Base-by-base conservation (phyloP, 92 coral and sea anemone genomes). In the Epizoanthus rinbou region DNA sequence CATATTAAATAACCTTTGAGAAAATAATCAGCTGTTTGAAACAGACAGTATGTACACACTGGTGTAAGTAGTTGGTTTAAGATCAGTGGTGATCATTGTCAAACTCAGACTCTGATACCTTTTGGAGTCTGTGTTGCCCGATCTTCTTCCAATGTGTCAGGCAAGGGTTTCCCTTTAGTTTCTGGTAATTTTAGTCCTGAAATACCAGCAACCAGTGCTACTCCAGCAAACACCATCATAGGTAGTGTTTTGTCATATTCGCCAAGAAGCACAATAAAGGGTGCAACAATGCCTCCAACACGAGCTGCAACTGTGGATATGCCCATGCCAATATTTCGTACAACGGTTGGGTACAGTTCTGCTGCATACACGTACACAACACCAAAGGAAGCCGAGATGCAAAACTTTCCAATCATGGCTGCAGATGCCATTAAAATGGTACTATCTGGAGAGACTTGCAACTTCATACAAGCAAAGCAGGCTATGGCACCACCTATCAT, bases 271-370 rank as follows among this genome's bases (percentile, higher is more conserved):
- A 95, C 98, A 50, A 95, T 87, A 79, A 91, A 92, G 24, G 98
- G 98, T 22, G 95, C 67, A 35, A 88, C 54, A 58, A 95, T 93
- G 10, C 94, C 95, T 22, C 98, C 98, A 78, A 91, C 8, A 25
- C 98, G 89, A 2, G 93, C 91, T 11, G 98, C 95, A 37, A 93
- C 80, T 31, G 91, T 72, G 17, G 90, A 80, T 62, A 93, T 84
- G 1, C 98, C 98, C 74, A 95, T 85, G 11, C 98, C 98, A 59
- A 91, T 85, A 83, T 93, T 95, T 59, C 98, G 94, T 23, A 91
- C 93, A 62, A 95, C 98, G 3, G 98, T 95, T 6, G 98, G 98
- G 64, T 93, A 88, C 47, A 95, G 89, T 81, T 95, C 98, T 24
- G 98, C 88, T 0, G 93, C 90, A 85, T 89, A 95, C 4, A 95